These are phyloP conservation scores for Eupithecia abbreviata DNA, from an alignment of 2,888 invertebrate species.

Conservation along the genomic window DNA sequence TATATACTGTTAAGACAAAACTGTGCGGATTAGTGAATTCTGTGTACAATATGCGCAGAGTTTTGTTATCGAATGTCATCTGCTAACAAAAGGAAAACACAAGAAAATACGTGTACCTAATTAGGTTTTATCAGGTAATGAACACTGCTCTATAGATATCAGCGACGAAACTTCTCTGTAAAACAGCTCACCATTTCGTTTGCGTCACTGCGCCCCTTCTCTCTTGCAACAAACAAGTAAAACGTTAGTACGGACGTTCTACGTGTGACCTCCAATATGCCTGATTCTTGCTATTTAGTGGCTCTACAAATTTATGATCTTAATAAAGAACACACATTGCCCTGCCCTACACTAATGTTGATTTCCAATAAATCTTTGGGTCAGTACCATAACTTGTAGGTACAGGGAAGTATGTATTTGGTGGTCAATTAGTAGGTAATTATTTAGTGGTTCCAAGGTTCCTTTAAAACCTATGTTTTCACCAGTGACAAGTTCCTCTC, in stretches of 20 bases:
- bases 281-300: constrained; percentile 47
- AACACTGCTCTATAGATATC: constrained; percentile 22
- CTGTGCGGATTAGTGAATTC: constrained; percentile 65
- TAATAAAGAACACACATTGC: background rate
- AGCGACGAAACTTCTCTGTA: background rate
- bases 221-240: constrained; percentile 68
- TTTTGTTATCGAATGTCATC: constrained; percentile 81
- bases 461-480: background rate
- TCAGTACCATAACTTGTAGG: background rate
- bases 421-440: background rate
- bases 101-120: constrained; percentile 51
- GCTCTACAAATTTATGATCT: constrained; percentile 1
- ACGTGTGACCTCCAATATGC: constrained; percentile 75
- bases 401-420: background rate
- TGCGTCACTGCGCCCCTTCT: constrained; percentile 67
- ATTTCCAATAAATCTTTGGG: background rate
- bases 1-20: constrained; percentile 55
- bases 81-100: constrained; percentile 78
- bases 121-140: constrained; percentile 60
- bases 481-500: too few species aligned
- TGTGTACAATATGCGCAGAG: constrained; percentile 78
- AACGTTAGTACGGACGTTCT: constrained; percentile 61
- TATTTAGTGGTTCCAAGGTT: background rate
- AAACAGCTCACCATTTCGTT: constrained; percentile 14
- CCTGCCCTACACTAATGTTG: background rate